These are phyloP conservation scores for Hydrolagus colliei DNA, from an alignment of 2,797 vertebrate genomes.

Conservation along the genomic window DNA sequence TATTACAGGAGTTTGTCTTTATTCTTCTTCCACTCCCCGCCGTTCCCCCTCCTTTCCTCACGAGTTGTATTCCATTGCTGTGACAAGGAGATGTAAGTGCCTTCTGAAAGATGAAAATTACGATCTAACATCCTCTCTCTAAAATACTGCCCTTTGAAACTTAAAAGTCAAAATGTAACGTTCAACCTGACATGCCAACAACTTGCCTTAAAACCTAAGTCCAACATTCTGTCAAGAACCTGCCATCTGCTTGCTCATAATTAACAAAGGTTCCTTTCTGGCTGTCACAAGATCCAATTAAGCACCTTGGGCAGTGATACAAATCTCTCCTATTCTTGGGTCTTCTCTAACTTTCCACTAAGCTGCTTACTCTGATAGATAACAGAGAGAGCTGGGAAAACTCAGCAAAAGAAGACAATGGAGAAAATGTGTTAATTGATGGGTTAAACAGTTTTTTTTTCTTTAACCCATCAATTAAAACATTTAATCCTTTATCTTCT, in stretches of 20 bases:
- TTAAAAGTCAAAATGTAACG: neutral
- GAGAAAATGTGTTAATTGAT: too few relatives aligned
- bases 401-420: too few relatives aligned
- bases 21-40: neutral
- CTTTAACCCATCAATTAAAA: too few relatives aligned
- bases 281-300: constrained; percentile 4
- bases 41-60: too few relatives aligned
- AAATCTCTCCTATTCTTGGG: neutral
- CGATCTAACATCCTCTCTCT: neutral
- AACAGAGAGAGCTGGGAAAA: too few relatives aligned
- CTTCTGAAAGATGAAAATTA: neutral
- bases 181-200: neutral
- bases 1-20: neutral
- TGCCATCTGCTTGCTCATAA: neutral
- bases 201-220: neutral
- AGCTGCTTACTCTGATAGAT: too few relatives aligned
- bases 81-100: neutral
- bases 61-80: neutral
- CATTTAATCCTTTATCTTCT: too few relatives aligned
- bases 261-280: neutral
- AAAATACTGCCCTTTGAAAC: neutral
- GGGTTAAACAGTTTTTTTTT: too few relatives aligned
- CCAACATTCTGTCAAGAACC: neutral
- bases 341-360: neutral
- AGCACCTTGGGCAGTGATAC: neutral